phyloP scores from a whole-genome alignment of 1,140 invertebrate genomes.

The Scaptomyza hsui region DNA sequence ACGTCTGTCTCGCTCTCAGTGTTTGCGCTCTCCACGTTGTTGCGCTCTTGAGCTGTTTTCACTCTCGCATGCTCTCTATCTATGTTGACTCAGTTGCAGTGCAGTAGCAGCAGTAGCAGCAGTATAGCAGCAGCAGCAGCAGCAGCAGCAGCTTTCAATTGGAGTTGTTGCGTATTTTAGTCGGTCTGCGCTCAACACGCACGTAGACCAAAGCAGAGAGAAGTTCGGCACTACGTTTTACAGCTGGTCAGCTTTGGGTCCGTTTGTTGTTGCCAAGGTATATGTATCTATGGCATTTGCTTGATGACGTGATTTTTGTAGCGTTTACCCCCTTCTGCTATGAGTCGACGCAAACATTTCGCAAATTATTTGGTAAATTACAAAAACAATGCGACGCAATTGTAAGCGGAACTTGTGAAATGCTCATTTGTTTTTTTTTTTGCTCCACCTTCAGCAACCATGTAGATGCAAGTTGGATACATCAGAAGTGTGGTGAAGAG shows the following conservation, averaged over 20 bases:
- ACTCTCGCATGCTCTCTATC: conserved; percentile 17
- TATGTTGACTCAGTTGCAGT: conserved; percentile 18
- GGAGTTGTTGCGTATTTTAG: conserved; percentile 7
- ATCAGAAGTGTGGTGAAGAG: background rate
- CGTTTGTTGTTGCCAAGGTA: conserved; percentile 23
- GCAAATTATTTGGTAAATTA: conserved; percentile 72
- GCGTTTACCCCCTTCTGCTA: conserved; percentile 13
- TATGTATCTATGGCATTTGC: conserved; percentile 10
- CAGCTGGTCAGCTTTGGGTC: conserved; percentile 7
- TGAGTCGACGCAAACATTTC: conserved; percentile 54
- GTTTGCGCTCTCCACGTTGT: background rate
- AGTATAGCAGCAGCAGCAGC: background rate
- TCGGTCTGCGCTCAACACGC: conserved; percentile 12
- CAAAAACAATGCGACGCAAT: conserved; percentile 53
- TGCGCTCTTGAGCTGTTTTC: conserved; percentile 15
- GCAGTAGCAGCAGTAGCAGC: conserved; percentile 1
- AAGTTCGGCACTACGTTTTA: conserved; percentile 14
- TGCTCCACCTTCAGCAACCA: conserved; percentile 24
- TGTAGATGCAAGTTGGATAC: background rate
- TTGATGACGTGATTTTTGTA: conserved; percentile 57
- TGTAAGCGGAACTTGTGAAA: conserved; percentile 69
- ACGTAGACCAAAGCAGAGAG: conserved; percentile 34
- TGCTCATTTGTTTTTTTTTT: no score
- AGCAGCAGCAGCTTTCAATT: conserved; percentile 10
- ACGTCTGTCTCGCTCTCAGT: conserved; percentile 10